phyloP scores from a whole-genome alignment of 2,797 vertebrate species.

The Loriculus beryllinus region DNA sequence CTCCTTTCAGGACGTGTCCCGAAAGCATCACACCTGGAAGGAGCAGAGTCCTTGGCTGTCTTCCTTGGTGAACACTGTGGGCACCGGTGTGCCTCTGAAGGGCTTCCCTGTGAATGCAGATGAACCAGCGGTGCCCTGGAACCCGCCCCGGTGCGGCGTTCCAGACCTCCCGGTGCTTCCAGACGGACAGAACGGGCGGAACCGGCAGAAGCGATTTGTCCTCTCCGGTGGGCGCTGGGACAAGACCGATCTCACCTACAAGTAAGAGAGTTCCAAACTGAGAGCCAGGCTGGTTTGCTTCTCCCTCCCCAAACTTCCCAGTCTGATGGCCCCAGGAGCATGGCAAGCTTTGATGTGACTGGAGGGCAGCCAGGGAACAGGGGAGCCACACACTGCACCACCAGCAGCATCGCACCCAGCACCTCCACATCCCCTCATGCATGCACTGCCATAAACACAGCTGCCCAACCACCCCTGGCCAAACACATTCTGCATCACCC shows the following conservation, averaged over 20 bases:
- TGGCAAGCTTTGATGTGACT: rapidly evolving
- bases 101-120: not conserved
- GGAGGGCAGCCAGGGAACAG: not conserved
- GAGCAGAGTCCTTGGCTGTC: conserved; percentile 45
- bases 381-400: not conserved
- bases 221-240: conserved; percentile 85
- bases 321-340: rapidly evolving
- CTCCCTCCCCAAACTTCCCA: not conserved
- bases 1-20: conserved; percentile 39
- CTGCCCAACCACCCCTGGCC: not conserved
- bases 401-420: not conserved
- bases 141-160: conserved; percentile 82
- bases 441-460: rapidly evolving
- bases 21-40: conserved; percentile 44
- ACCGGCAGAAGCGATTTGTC: conserved; percentile 85
- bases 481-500: not conserved
- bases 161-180: conserved; percentile 74
- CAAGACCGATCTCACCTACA: conserved; percentile 88
- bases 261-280: conserved; percentile 65
- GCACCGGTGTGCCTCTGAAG: not conserved
- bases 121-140: not conserved
- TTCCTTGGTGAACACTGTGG: not conserved
- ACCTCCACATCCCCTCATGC: not conserved
- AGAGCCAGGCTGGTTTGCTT: not conserved
- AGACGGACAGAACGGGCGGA: conserved; percentile 49